Evolutionary conservation across 2,797 vertebrate species (phyloP).

Genomic region (Acanthornis magna): DNA sequence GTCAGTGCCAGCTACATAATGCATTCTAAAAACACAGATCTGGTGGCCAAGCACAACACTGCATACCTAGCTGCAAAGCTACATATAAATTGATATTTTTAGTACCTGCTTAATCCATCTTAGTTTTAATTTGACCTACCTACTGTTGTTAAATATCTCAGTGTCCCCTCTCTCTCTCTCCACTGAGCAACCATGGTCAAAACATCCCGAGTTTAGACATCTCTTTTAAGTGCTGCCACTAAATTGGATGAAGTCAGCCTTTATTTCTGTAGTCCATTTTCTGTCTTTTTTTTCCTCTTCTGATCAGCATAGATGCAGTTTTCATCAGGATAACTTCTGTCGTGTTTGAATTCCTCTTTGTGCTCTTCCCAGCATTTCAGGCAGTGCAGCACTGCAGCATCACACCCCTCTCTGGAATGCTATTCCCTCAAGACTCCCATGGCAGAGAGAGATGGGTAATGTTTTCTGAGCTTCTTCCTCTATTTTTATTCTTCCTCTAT

Average conservation of each 20-base stretch:
- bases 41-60: background rate
- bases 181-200: background rate
- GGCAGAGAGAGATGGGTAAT: slow-evolving; percentile 33
- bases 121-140: background rate
- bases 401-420: slow-evolving; percentile 27
- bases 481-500: slow-evolving; percentile 36
- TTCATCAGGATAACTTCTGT: slow-evolving; percentile 1
- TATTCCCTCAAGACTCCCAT: slow-evolving; percentile 35
- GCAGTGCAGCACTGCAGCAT: background rate
- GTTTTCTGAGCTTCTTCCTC: slow-evolving; percentile 49
- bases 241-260: background rate
- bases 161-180: background rate
- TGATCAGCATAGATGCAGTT: background rate
- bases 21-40: background rate
- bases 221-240: background rate
- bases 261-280: background rate
- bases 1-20: fast-evolving
- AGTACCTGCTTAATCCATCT: background rate
- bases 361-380: slow-evolving; percentile 21
- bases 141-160: background rate
- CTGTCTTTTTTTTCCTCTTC: background rate
- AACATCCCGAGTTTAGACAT: background rate
- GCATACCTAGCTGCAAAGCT: background rate
- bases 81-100: background rate
- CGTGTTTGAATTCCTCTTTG: slow-evolving; percentile 39